Evolutionary conservation across 2,888 invertebrate genomes (phyloP).

Genomic region (Ganaspis brasiliensis): DNA sequence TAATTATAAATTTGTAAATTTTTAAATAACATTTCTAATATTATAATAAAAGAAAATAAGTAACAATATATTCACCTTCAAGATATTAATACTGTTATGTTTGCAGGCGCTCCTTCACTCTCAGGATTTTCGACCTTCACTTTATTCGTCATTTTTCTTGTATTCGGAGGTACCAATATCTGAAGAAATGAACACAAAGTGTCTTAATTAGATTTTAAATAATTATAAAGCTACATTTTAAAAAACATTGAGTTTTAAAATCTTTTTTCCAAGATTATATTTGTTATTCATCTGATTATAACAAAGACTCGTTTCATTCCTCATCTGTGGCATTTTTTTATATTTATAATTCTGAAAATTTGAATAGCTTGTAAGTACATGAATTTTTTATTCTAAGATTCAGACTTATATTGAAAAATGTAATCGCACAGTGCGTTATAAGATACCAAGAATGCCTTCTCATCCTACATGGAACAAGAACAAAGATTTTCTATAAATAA

Average conservation of each 20-base stretch:
- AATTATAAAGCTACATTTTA: not conserved
- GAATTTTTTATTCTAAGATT: not conserved
- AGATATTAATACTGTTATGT: not conserved
- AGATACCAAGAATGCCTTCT: constrained; percentile 19
- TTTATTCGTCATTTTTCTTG: constrained; percentile 11
- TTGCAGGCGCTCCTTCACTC: constrained; percentile 18
- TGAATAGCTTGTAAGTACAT: not conserved
- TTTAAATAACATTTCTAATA: no score
- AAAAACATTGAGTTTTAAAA: not conserved
- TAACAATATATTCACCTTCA: not conserved
- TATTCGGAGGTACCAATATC: constrained; percentile 8
- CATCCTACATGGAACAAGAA: not conserved
- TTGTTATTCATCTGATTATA: not conserved
- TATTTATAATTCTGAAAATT: not conserved
- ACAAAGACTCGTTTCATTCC: constrained; percentile 9
- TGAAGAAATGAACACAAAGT: not conserved
- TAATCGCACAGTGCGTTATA: not conserved
- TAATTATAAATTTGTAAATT: no score
- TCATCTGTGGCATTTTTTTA: not conserved
- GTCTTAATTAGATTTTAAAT: not conserved
- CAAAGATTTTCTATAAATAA: not conserved
- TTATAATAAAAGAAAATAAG: no score
- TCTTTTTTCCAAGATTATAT: not conserved
- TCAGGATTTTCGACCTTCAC: constrained; percentile 19
- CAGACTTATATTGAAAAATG: not conserved